These are phyloP conservation scores for Dastarcus helophoroides DNA, from an alignment of 2,888 invertebrate genomes.

Conservation along the genomic window DNA sequence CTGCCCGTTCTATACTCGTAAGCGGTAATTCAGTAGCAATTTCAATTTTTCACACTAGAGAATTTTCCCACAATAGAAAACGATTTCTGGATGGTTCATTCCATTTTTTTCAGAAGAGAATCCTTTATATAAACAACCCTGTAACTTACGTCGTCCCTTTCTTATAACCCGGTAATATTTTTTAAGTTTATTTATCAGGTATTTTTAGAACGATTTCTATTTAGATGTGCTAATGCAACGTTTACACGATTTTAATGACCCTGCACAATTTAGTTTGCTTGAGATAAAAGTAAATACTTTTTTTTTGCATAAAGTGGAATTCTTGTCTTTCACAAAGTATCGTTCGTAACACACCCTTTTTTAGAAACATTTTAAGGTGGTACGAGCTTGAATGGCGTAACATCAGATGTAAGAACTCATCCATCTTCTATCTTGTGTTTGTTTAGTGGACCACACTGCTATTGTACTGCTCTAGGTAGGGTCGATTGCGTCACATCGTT, in stretches of 20 bases:
- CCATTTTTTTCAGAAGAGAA: slow-evolving; percentile 11
- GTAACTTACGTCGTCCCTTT: slow-evolving; percentile 15
- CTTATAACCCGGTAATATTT: slow-evolving; percentile 12
- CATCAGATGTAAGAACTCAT: slow-evolving; percentile 30
- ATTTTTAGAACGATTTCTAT: too few relatives aligned
- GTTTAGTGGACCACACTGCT: slow-evolving; percentile 35
- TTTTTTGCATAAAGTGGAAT: background rate
- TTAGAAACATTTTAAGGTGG: slow-evolving; percentile 17
- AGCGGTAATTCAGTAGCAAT: too few relatives aligned
- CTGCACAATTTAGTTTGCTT: slow-evolving; percentile 1
- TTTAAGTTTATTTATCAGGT: slow-evolving; percentile 3
- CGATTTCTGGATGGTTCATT: slow-evolving; percentile 14
- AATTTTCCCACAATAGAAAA: slow-evolving; percentile 14
- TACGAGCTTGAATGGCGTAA: slow-evolving; percentile 20
- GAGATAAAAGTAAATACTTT: background rate
- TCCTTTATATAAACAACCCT: slow-evolving; percentile 20
- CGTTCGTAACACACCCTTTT: slow-evolving; percentile 1
- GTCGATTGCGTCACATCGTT: too few relatives aligned
- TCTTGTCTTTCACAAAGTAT: background rate
- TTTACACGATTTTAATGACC: too few relatives aligned
- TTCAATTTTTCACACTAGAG: too few relatives aligned
- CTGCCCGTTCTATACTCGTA: too few relatives aligned
- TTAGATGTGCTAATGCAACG: too few relatives aligned
- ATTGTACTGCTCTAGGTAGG: too few relatives aligned
- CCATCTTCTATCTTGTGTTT: slow-evolving; percentile 34